These are phyloP conservation scores for Rhinolophus sinicus DNA, from an alignment of 2,113 vertebrate genomes.

Conservation along the genomic window DNA sequence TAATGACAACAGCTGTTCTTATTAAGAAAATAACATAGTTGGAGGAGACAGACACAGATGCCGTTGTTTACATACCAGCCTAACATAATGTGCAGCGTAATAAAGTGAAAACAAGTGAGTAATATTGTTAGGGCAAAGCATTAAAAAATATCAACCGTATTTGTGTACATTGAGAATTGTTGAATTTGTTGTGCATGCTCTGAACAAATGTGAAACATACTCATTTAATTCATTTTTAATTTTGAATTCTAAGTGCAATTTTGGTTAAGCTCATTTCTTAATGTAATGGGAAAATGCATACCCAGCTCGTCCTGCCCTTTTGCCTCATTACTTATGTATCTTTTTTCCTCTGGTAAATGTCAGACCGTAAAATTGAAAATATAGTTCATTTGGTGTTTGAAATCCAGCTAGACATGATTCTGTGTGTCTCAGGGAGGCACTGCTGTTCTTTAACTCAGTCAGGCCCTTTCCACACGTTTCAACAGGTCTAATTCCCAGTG, in stretches of 20 bases:
- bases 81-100: neutral
- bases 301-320: slow-evolving; percentile 68
- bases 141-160: neutral
- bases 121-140: neutral
- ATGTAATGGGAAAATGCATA: slow-evolving; percentile 75
- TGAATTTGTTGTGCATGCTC: neutral
- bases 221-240: slow-evolving; percentile 63
- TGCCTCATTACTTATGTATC: slow-evolving; percentile 75
- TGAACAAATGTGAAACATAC: slow-evolving; percentile 12
- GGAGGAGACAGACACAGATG: slow-evolving; percentile 1
- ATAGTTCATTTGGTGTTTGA: neutral
- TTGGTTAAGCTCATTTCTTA: slow-evolving; percentile 72
- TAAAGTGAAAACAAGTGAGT: neutral
- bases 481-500: slow-evolving; percentile 30
- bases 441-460: slow-evolving; percentile 30
- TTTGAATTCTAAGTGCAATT: slow-evolving; percentile 63
- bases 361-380: neutral
- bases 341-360: slow-evolving; percentile 61
- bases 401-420: neutral
- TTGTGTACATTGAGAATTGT: neutral
- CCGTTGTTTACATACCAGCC: neutral
- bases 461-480: slow-evolving; percentile 22
- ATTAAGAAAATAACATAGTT: slow-evolving; percentile 47
- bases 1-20: neutral
- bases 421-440: slow-evolving; percentile 53